Conservation (phyloP, 2,888 invertebrate species). For the Epiblema foenella region DNA sequence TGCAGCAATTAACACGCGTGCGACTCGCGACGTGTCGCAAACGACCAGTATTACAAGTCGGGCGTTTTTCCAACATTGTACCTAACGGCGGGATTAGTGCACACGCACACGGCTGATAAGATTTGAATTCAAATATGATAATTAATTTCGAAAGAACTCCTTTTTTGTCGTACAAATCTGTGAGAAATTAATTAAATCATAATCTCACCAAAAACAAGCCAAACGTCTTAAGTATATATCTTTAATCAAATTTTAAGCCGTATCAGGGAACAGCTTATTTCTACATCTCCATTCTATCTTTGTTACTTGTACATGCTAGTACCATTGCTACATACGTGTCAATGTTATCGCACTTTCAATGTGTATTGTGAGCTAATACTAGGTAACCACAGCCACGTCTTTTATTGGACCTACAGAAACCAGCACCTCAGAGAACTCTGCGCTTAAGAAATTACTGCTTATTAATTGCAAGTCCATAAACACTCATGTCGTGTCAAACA, state of each 20-base stretch:
- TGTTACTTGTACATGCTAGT: neutral
- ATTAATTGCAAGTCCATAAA: neutral
- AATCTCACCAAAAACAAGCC: neutral
- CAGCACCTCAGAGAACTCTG: neutral
- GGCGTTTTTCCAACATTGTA: neutral
- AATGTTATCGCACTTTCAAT: conserved; percentile 4
- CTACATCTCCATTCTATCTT: conserved; percentile 1
- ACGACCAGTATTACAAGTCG: neutral
- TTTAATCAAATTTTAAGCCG: too few relatives aligned
- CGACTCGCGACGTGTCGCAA: conserved; percentile 10
- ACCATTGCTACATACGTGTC: neutral
- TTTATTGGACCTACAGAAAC: neutral
- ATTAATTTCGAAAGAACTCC: conserved; percentile 11
- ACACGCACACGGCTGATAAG: neutral
- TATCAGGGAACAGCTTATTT: too few relatives aligned
- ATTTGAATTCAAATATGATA: neutral
- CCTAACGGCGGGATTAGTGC: conserved; percentile 2
- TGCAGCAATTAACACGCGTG: conserved; percentile 17
- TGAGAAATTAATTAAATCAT: conserved; percentile 5
- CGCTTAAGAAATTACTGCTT: neutral
- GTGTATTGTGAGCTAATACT: neutral
- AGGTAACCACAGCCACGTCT: neutral
- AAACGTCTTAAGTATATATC: too few relatives aligned
- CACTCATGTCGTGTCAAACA: neutral
- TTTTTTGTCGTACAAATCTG: neutral